phyloP scores from a whole-genome alignment of 2,888 invertebrate genomes.

The Salpingus planirostris region DNA sequence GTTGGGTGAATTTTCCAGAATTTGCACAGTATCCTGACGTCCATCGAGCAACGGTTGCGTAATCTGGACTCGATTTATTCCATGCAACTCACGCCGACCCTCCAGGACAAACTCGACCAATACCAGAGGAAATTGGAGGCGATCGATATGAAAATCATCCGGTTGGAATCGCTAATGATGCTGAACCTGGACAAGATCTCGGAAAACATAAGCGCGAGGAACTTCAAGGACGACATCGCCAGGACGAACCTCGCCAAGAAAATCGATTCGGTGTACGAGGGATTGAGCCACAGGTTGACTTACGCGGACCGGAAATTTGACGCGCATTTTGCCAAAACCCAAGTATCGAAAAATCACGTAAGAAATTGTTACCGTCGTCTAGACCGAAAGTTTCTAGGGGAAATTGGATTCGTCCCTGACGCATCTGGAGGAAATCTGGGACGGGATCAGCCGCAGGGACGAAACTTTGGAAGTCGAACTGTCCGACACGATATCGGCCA shows the following conservation, averaged over 20 bases:
- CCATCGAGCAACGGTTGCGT: slow-evolving; percentile 39
- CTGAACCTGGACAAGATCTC: slow-evolving; percentile 36
- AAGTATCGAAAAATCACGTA: slow-evolving; percentile 24
- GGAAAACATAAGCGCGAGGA: slow-evolving; percentile 38
- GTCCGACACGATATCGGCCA: slow-evolving; percentile 30
- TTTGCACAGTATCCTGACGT: slow-evolving; percentile 31
- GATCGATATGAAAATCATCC: slow-evolving; percentile 35
- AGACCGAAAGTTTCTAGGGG: too few species aligned
- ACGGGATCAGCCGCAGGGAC: slow-evolving; percentile 30
- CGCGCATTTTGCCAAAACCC: slow-evolving; percentile 32
- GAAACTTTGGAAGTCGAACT: slow-evolving; percentile 36
- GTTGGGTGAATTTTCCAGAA: slow-evolving; percentile 26
- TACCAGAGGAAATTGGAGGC: slow-evolving; percentile 40
- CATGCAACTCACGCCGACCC: slow-evolving; percentile 32
- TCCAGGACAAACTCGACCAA: slow-evolving; percentile 40
- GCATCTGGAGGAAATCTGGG: slow-evolving; percentile 35
- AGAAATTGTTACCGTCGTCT: too few species aligned
- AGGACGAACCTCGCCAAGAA: slow-evolving; percentile 38
- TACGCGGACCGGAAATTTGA: slow-evolving; percentile 39
- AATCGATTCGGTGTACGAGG: slow-evolving; percentile 40
- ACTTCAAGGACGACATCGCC: slow-evolving; percentile 39
- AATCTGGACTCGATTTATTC: slow-evolving; percentile 36
- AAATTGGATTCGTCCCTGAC: slow-evolving; percentile 28
- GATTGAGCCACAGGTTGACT: slow-evolving; percentile 36
- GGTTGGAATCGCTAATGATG: slow-evolving; percentile 37